These are phyloP conservation scores for Liolophura sinensis DNA, from an alignment of 1,140 invertebrate genomes.

Conservation along the genomic window DNA sequence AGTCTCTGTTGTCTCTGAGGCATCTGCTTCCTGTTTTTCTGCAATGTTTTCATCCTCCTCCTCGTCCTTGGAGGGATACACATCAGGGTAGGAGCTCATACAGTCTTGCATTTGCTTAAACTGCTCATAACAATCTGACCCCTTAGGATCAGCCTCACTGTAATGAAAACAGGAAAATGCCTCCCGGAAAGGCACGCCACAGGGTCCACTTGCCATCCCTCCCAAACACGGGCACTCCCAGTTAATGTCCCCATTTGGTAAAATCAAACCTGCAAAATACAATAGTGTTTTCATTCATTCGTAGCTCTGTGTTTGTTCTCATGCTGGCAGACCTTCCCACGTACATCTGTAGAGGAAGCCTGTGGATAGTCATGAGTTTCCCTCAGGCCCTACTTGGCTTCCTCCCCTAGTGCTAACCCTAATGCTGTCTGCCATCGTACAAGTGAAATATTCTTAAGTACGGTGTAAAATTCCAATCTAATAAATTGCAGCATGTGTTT, in stretches of 20 bases:
- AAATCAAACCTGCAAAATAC: conserved; percentile 72
- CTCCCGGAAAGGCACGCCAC: conserved; percentile 87
- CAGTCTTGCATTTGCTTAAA: conserved; percentile 93
- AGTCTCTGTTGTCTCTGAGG: too few species aligned
- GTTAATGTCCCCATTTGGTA: conserved; percentile 89
- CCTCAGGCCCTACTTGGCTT: too few species aligned
- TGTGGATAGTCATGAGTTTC: too few species aligned
- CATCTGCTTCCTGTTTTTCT: too few species aligned
- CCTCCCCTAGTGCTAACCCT: too few species aligned
- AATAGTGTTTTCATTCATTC: not conserved
- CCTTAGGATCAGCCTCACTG: conserved; percentile 75
- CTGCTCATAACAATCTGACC: conserved; percentile 82
- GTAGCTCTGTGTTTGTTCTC: not conserved
- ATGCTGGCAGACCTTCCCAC: too few species aligned
- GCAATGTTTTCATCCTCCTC: conserved; percentile 20
- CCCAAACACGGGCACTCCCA: conserved; percentile 97
- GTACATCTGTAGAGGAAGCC: too few species aligned
- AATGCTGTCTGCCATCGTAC: too few species aligned
- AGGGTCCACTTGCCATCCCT: conserved; percentile 93
- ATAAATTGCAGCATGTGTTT: too few species aligned
- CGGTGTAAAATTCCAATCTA: too few species aligned
- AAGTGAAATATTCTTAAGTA: too few species aligned
- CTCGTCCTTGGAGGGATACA: conserved; percentile 72
- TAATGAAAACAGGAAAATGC: conserved; percentile 96
- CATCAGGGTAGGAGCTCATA: conserved; percentile 83